These are phyloP conservation scores for Panagrolaimus sp. DNA, from an alignment of 1,140 invertebrate species.

Conservation along the genomic window DNA sequence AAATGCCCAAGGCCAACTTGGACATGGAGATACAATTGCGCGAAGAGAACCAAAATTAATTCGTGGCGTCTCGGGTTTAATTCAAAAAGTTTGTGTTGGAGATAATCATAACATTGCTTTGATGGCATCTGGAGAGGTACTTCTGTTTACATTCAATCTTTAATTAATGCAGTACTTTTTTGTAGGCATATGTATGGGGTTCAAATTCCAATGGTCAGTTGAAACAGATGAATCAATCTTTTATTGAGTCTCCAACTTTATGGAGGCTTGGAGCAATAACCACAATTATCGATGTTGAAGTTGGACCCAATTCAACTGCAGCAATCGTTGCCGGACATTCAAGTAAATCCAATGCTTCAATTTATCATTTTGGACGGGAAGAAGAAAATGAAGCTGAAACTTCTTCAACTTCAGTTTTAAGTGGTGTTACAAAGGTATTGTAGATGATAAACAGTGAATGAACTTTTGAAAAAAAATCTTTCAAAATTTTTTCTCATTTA, in stretches of 20 bases:
- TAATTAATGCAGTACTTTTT: no score
- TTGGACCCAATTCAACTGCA: background rate
- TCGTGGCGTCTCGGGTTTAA: slow-evolving; percentile 3
- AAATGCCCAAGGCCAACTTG: slow-evolving; percentile 23
- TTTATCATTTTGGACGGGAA: background rate
- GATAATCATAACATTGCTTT: slow-evolving; percentile 23
- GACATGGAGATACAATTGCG: slow-evolving; percentile 24
- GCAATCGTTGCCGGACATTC: slow-evolving; percentile 6
- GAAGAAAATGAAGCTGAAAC: background rate
- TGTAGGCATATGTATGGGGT: slow-evolving; percentile 27
- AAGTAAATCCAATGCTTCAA: background rate
- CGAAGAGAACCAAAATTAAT: slow-evolving; percentile 17
- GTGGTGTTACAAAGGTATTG: slow-evolving; percentile 5
- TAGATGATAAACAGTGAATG: no score
- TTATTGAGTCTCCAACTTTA: background rate
- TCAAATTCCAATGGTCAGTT: slow-evolving; percentile 26
- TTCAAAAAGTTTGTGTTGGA: slow-evolving; percentile 23
- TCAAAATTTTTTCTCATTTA: no score
- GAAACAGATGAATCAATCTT: slow-evolving; percentile 23
- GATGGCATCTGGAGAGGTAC: slow-evolving; percentile 23
- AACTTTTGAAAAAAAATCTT: no score
- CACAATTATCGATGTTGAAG: background rate
- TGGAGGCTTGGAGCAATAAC: background rate
- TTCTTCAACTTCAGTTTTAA: background rate
- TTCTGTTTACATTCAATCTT: no score